Evolutionary conservation across 2,113 vertebrate genomes (phyloP), one percentile per base, ranked within the genome.

Genomic region (Amblyopsis rosae): DNA sequence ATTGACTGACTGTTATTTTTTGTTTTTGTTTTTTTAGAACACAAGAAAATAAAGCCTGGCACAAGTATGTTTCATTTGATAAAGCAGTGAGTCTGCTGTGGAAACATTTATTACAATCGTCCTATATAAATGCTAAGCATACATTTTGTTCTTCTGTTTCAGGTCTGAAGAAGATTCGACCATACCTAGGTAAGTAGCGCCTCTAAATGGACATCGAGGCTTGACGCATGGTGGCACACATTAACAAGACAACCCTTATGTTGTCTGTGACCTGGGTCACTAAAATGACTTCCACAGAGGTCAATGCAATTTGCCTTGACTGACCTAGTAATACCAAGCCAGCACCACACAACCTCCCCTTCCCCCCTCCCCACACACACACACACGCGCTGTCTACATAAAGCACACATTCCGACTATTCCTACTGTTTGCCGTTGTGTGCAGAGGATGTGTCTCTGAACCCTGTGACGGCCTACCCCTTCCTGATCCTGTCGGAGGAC

Each of bases 401-500:
- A 15, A 47, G 48, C 9, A 2, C 26, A 26, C 26, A 26, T 26
- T 26, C 1, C 3, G 26, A 26, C 26, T 2, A 8, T 65, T 1
- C 54, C 26, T 26, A 46, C 12, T 59, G 1, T 26, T 26, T 41
- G 35, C 8, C 19, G n/a, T n/a, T 69, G 58, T 16, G 26, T 50
- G 10, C 76, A 92, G 91, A 91, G 75, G 90, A 92, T 0, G 83
- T 93, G 61, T 62, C 26, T 0, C 15, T 94, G 86, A 93, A 93
- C 77, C 93, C 92, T 0, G 83, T 91, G 66, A 91, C 92, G 0
- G 92, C 92, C 7, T 93, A 93, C 41, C 90, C 92, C 0, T 92
- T 93, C 85, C 88, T 94, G 7, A 89, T 93, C 73, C 87, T 94
- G 59, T 94, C 91, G 0, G 88, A 87, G 0, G 92, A 94, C 83